Evolutionary conservation across 2,113 vertebrate genomes (phyloP), one percentile per base, ranked within the genome.

Genomic region (Odontophorus gujanensis): DNA sequence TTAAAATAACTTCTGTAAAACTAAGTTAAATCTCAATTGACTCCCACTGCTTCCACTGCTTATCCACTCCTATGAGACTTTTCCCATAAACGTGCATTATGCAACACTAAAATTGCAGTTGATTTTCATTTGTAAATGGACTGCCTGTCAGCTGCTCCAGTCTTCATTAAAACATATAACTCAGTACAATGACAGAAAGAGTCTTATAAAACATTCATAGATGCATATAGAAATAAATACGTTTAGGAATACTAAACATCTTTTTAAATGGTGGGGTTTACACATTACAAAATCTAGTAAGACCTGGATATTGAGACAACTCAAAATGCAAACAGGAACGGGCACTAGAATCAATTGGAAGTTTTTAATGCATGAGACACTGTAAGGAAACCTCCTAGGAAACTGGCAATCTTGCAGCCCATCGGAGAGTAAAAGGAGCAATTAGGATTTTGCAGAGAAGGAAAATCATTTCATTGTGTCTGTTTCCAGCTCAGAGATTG

Each of bases 1-100:
- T 96, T 95, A 95, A 95, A 95, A 94, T 95, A 97, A 95, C 90
- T 95, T 63, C 76, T 74, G 78, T 85, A 88, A 89, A 95, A 86
- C 65, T 16, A 19, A 90, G 90, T 85, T 90, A 78, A 81, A 77
- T 81, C 84, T 91, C 65, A 87, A 48, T 50, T 22, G 57, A 91
- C 87, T 92, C 91, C 91, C 93, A 95, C 93, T 81, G 67, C 93
- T 95, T 95, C 87, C 79, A 68, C 81, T 77, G 82, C 90, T 78
- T 86, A 80, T 81, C 17, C 36, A 86, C 40, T 65, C 75, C 61
- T 86, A 94, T 9, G 7, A 93, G 94, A 57, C 68, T 93, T 88
- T 53, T 78, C 78, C 73, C 69, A 88, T 78, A 68, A 91, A 92
- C 48, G 66, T 83, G 7, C 75, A 87, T 96, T 96, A 92, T 1